A percentile compares a stretch with the other conserved stretches of the same genome.
Evolutionary conservation across 2,113 vertebrate species (phyloP).

Genomic region (Lamprologus callipterus): DNA sequence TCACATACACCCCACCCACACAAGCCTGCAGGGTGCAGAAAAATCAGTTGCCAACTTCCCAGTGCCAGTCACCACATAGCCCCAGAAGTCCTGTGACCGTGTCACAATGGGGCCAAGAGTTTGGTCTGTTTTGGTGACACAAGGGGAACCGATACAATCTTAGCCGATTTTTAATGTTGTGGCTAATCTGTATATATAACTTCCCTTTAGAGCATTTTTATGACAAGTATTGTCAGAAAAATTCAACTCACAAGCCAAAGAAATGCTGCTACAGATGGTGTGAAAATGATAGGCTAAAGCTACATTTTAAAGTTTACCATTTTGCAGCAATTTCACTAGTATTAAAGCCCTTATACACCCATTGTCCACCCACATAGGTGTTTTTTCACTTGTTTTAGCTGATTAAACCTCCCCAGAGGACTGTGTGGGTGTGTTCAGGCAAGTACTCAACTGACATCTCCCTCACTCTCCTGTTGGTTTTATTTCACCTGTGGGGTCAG

Average conservation of each 20-base stretch:
- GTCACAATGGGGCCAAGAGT: background rate
- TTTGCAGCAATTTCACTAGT: background rate
- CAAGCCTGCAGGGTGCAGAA: background rate
- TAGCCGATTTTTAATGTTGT: background rate
- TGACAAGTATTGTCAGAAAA: background rate
- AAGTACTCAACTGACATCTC: conserved; percentile 38
- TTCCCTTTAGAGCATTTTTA: background rate
- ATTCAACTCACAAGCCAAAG: background rate
- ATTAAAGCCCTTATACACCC: conserved; percentile 2
- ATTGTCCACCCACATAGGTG: conserved; percentile 30
- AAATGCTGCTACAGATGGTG: background rate
- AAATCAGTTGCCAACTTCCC: background rate
- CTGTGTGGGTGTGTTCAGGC: conserved; percentile 42
- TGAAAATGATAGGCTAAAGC: background rate
- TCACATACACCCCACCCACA: background rate
- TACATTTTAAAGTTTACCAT: background rate
- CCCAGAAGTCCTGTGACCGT: background rate
- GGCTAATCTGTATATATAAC: background rate
- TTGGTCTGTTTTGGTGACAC: background rate
- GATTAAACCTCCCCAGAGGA: conserved; percentile 43
- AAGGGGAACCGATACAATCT: background rate
- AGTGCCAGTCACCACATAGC: background rate
- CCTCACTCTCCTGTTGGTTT: conserved; percentile 22
- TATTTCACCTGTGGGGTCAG: conserved; percentile 44
- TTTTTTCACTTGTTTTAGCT: conserved; percentile 34